Conservation (phyloP, 1,140 invertebrate genomes). For the Luehdorfia chinensis region DNA sequence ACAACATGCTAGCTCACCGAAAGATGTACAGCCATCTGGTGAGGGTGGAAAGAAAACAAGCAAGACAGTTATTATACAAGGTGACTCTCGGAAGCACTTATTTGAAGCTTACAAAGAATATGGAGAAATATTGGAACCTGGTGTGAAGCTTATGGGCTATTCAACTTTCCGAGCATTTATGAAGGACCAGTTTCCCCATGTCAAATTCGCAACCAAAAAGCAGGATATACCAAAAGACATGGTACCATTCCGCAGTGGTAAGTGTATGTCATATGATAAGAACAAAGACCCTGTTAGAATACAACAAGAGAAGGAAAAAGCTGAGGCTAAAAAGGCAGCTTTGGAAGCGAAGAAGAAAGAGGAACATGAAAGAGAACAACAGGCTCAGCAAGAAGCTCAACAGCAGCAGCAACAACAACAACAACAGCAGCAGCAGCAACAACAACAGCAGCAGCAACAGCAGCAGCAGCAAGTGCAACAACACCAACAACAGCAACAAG, state of each 20-base stretch:
- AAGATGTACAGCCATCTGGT: constrained; percentile 78
- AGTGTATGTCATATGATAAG: constrained; percentile 71
- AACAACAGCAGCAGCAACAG: constrained; percentile 49
- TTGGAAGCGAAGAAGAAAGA: constrained; percentile 72
- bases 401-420: constrained; percentile 59
- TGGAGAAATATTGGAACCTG: constrained; percentile 81
- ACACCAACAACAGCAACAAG: constrained; percentile 55
- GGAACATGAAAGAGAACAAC: constrained; percentile 60
- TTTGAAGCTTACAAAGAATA: constrained; percentile 86
- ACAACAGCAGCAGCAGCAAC: constrained; percentile 58
- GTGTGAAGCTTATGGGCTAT: constrained; percentile 86
- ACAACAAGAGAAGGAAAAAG: constrained; percentile 71
- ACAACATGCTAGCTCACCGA: constrained; percentile 65
- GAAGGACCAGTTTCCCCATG: constrained; percentile 88
- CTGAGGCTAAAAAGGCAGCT: constrained; percentile 65
- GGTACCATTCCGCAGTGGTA: constrained; percentile 73
- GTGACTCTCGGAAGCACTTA: constrained; percentile 85
- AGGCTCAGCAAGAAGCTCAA: constrained; percentile 59
- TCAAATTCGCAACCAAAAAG: constrained; percentile 83
- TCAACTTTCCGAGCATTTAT: constrained; percentile 88
- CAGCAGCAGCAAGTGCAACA: too few species aligned
- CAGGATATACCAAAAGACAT: constrained; percentile 77
- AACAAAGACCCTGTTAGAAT: constrained; percentile 72
- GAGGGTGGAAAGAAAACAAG: constrained; percentile 66
- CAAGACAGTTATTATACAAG: constrained; percentile 80